phyloP scores from a whole-genome alignment of 2,888 invertebrate species.

The Cistogaster globosa region DNA sequence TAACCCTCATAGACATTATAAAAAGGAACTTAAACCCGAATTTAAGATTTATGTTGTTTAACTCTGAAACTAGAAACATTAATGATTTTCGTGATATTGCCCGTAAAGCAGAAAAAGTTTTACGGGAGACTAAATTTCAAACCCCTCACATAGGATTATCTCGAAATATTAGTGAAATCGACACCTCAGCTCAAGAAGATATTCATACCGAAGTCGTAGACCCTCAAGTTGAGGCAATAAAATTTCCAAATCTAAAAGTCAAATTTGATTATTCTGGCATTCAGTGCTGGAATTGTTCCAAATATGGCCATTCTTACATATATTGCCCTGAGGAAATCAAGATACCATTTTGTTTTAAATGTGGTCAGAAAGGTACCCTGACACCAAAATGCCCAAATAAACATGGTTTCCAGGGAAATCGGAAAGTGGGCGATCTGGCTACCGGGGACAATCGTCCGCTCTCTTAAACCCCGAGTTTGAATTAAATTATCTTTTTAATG shows the following conservation, averaged over 20 bases:
- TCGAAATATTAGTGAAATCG: not conserved
- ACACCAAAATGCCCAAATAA: slow-evolving; percentile 5
- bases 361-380: not conserved
- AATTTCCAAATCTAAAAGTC: too few species aligned
- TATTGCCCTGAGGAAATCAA: not conserved
- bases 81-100: not conserved
- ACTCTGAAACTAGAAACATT: too few species aligned
- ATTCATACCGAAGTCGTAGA: too few species aligned
- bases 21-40: too few species aligned
- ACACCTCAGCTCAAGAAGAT: not conserved
- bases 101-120: not conserved
- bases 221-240: not conserved
- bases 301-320: not conserved
- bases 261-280: not conserved
- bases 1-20: too few species aligned
- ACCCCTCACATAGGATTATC: not conserved
- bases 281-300: slow-evolving; percentile 8
- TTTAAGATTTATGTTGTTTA: too few species aligned
- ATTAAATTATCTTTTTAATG: too few species aligned
- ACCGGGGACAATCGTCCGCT: too few species aligned
- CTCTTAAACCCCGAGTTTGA: too few species aligned
- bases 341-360: not conserved
- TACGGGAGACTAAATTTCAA: not conserved
- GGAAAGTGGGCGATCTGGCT: too few species aligned
- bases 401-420: slow-evolving; percentile 1